Percentiles rank a stretch among this genome's conserved stretches.
phyloP scores from a whole-genome alignment of 2,113 vertebrate species.

The Alosa alosa region DNA sequence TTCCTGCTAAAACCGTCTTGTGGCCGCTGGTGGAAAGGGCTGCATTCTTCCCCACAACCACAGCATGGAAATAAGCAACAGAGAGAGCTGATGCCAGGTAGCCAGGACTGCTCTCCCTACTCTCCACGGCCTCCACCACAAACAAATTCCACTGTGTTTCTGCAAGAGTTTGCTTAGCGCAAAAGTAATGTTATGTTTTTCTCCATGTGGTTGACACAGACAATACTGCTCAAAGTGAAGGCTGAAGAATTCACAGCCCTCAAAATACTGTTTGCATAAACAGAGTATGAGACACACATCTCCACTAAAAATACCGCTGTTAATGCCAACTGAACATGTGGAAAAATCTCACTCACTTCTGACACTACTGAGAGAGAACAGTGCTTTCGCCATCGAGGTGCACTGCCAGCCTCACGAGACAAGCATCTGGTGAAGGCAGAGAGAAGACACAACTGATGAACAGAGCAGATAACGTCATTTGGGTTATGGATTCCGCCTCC shows the following conservation, averaged over 20 bases:
- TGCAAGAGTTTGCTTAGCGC: constrained; percentile 4
- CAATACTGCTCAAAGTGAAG: not conserved
- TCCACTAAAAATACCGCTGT: not conserved
- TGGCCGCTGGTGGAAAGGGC: constrained; percentile 47
- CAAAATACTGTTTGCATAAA: not conserved
- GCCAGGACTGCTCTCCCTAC: constrained; percentile 55
- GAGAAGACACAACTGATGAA: constrained; percentile 24
- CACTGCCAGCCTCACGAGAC: not conserved
- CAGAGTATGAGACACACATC: not conserved
- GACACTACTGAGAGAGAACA: not conserved
- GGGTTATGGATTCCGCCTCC: not conserved
- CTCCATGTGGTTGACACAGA: not conserved
- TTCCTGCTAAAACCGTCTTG: constrained; percentile 44
- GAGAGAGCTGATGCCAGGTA: constrained; percentile 47
- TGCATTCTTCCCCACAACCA: constrained; percentile 41
- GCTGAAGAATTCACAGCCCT: not conserved
- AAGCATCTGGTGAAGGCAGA: constrained; percentile 1
- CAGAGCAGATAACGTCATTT: not conserved
- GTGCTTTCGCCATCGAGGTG: not conserved
- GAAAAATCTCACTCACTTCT: not conserved
- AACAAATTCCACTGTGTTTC: constrained; percentile 55
- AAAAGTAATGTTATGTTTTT: not conserved
- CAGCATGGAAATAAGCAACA: constrained; percentile 31
- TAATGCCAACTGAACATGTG: not conserved
- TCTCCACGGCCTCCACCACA: constrained; percentile 47